phyloP scores from a whole-genome alignment of 2,113 vertebrate species.

The Scopus umbretta region DNA sequence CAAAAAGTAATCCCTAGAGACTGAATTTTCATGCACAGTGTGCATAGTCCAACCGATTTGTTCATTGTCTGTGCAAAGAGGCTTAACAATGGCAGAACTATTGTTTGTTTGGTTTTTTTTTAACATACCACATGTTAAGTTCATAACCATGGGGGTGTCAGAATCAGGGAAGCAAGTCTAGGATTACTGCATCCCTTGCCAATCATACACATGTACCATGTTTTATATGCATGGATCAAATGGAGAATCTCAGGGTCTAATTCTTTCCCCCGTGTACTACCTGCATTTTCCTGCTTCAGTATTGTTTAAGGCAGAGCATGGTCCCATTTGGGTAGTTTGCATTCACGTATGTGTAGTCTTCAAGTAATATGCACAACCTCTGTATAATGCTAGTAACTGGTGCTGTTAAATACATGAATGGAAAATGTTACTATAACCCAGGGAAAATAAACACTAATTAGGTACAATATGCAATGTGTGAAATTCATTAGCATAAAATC shows the following conservation, averaged over 20 bases:
- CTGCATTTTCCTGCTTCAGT: not conserved
- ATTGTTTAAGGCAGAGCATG: not conserved
- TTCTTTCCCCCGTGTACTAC: not conserved
- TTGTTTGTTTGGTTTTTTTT: too few species aligned
- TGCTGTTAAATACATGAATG: not conserved
- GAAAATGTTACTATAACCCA: not conserved
- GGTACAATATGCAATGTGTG: not conserved
- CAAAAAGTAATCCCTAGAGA: not conserved
- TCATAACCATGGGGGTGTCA: not conserved
- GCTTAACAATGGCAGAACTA: conserved; percentile 3
- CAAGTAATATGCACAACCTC: rapidly evolving
- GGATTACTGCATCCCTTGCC: not conserved
- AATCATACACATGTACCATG: not conserved
- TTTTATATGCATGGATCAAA: not conserved
- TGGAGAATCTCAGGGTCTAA: not conserved
- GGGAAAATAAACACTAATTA: not conserved
- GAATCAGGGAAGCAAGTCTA: not conserved
- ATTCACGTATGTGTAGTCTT: not conserved
- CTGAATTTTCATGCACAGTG: not conserved
- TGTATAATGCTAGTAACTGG: not conserved
- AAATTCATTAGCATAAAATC: not conserved
- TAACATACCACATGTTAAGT: not conserved
- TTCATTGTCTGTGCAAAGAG: not conserved
- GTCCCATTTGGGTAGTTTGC: not conserved
- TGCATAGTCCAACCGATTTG: not conserved